Conservation (phyloP, 2,888 invertebrate genomes). For the Eupithecia vulgata region DNA sequence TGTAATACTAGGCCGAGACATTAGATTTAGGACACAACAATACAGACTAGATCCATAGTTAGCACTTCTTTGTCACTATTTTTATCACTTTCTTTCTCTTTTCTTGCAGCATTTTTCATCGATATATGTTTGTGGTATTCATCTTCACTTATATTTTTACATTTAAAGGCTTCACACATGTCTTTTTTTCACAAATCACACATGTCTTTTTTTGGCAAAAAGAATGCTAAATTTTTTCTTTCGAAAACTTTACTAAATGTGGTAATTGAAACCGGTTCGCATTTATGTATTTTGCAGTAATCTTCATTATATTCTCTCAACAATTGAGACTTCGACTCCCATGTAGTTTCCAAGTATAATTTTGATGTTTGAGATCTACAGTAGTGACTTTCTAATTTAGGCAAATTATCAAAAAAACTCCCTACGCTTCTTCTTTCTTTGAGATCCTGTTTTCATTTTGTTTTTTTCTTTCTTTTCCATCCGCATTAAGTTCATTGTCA, state of each 20-base stretch:
- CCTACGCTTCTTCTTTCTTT: background rate
- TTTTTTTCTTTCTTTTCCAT: background rate
- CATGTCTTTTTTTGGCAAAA: background rate
- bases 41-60: constrained; percentile 24
- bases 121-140: constrained; percentile 6
- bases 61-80: constrained; percentile 18
- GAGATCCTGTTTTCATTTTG: background rate
- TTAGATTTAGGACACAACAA: constrained; percentile 25
- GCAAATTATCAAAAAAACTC: background rate
- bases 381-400: background rate
- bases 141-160: background rate
- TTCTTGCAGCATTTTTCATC: constrained; percentile 8
- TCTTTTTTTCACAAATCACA: no score
- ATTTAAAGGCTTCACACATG: background rate
- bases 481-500: background rate
- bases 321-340: constrained; percentile 1
- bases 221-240: background rate
- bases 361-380: background rate
- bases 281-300: background rate
- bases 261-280: background rate
- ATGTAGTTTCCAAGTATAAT: background rate
- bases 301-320: background rate
- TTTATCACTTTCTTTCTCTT: constrained; percentile 14
- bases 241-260: background rate
- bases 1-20: constrained; percentile 24